Conservation (phyloP, 1,140 invertebrate genomes). For the Drosophila pectinifera region DNA sequence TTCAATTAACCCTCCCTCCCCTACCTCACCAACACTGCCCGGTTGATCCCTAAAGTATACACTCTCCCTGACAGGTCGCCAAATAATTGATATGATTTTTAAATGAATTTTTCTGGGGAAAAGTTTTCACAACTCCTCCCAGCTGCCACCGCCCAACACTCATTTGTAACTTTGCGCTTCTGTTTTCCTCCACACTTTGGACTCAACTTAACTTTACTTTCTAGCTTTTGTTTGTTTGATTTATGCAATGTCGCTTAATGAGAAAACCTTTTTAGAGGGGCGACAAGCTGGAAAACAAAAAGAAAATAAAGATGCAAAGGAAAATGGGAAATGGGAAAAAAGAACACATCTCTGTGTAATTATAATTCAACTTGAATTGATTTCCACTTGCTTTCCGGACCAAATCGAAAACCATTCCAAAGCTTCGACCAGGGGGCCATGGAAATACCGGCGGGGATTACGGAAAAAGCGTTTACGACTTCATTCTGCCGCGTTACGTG, state of each 20-base stretch:
- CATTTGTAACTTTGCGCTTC: conserved; percentile 22
- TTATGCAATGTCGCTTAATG: conserved; percentile 73
- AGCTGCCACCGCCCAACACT: neutral
- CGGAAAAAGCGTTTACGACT: conserved; percentile 64
- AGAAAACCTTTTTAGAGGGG: conserved; percentile 59
- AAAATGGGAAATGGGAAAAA: neutral
- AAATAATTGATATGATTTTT: conserved; percentile 73
- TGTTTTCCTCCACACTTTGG: conserved; percentile 14
- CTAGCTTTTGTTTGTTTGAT: conserved; percentile 67
- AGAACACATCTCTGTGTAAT: conserved; percentile 12
- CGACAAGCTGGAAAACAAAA: conserved; percentile 36
- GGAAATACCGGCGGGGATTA: conserved; percentile 13
- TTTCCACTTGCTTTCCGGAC: conserved; percentile 29
- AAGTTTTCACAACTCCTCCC: conserved; percentile 19
- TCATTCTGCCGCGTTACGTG: conserved; percentile 73
- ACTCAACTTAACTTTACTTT: conserved; percentile 27
- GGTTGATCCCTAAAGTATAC: conserved; percentile 30
- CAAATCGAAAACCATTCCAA: conserved; percentile 22
- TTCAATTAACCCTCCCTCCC: conserved; percentile 22
- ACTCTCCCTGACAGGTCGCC: conserved; percentile 10
- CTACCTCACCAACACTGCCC: too few relatives aligned
- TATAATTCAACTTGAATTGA: conserved; percentile 39
- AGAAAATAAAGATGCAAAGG: neutral
- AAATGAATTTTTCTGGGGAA: conserved; percentile 56
- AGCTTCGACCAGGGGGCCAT: neutral